These are phyloP conservation scores for Andrena flavipes DNA, from an alignment of 2,888 invertebrate species.

Conservation along the genomic window DNA sequence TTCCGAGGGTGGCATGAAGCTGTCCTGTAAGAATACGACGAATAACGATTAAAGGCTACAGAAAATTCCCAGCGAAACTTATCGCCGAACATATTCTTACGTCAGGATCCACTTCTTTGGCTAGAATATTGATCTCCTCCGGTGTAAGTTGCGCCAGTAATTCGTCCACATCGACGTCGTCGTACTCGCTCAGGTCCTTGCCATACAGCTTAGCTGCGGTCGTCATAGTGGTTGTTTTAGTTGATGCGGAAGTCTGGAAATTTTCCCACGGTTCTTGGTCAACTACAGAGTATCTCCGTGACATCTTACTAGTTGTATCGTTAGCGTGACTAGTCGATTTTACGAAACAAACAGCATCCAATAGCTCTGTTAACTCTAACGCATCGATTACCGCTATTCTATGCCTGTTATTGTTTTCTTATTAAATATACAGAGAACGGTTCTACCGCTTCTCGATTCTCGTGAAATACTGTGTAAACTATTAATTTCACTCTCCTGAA, in stretches of 20 bases:
- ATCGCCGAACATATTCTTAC: slow-evolving; percentile 87
- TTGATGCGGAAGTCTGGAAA: slow-evolving; percentile 94
- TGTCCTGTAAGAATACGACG: slow-evolving; percentile 89
- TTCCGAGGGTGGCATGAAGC: slow-evolving; percentile 97
- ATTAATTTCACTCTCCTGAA: slow-evolving; percentile 26
- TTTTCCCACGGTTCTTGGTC: slow-evolving; percentile 65
- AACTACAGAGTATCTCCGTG: slow-evolving; percentile 67
- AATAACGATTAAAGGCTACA: background rate
- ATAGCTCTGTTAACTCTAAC: background rate
- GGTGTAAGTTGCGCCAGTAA: slow-evolving; percentile 96
- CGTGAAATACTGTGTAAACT: background rate
- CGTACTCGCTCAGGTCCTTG: slow-evolving; percentile 95
- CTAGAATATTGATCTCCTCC: slow-evolving; percentile 98
- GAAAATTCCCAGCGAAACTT: background rate
- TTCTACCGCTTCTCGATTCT: background rate
- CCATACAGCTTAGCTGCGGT: slow-evolving; percentile 96
- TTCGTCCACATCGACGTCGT: slow-evolving; percentile 98
- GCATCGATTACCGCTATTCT: slow-evolving; percentile 15
- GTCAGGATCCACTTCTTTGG: slow-evolving; percentile 99
- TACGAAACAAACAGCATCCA: background rate
- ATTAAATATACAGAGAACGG: background rate
- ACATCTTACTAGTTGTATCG: slow-evolving; percentile 51
- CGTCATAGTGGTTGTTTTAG: slow-evolving; percentile 95
- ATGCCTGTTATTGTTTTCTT: too few species aligned
- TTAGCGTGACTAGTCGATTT: background rate